These are phyloP conservation scores for Cydia pomonella DNA, from an alignment of 1,140 invertebrate species.

Conservation along the genomic window DNA sequence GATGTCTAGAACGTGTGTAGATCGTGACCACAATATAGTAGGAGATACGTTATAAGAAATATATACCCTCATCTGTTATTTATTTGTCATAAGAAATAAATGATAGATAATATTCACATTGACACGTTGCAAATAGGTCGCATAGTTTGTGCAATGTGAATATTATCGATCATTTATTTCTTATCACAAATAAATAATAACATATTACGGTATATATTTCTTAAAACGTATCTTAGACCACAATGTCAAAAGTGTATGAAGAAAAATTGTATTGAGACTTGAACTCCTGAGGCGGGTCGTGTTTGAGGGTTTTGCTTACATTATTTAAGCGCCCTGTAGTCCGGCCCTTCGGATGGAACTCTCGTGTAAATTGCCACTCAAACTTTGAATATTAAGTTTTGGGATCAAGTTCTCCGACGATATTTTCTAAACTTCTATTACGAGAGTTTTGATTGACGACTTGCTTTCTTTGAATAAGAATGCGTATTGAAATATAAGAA, in stretches of 20 bases:
- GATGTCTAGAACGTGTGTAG: neutral
- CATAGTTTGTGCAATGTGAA: no score
- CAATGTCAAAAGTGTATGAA: neutral
- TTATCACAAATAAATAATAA: no score
- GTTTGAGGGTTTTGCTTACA: slow-evolving; percentile 44
- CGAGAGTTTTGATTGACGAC: slow-evolving; percentile 34
- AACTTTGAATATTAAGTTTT: slow-evolving; percentile 63
- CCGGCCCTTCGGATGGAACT: slow-evolving; percentile 52
- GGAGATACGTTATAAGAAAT: no score
- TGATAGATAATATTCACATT: no score
- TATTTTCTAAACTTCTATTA: slow-evolving; percentile 45
- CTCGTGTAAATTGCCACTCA: slow-evolving; percentile 61
- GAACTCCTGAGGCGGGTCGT: slow-evolving; percentile 14
- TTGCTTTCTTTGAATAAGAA: slow-evolving; percentile 22
- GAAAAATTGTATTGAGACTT: slow-evolving; percentile 16
- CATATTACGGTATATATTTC: no score
- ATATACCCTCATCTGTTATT: no score
- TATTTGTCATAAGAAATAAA: no score
- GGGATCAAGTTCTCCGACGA: slow-evolving; percentile 51
- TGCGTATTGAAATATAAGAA: slow-evolving; percentile 2
- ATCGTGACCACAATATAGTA: no score
- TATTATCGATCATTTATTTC: no score
- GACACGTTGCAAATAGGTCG: no score
- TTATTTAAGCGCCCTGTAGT: slow-evolving; percentile 57
- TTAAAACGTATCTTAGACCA: no score